Evolutionary conservation across 2,113 vertebrate species (phyloP).

Genomic region (Rhinopomastus cyanomelas): DNA sequence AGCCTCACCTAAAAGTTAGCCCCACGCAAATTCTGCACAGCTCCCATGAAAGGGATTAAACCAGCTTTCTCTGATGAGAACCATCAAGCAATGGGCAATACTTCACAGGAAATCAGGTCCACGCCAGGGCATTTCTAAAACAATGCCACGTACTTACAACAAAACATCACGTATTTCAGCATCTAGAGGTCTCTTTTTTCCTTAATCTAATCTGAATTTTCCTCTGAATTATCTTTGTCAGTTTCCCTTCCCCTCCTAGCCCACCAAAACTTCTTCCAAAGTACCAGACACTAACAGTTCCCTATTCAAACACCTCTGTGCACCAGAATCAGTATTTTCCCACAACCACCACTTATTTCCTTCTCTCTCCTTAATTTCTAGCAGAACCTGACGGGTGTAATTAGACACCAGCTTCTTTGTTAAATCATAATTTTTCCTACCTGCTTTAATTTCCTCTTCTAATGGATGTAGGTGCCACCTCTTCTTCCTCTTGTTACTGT

Average conservation of each 20-base stretch:
- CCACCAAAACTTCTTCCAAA: not conserved
- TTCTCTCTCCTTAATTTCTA: not conserved
- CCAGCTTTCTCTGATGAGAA: not conserved
- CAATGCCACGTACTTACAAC: not conserved
- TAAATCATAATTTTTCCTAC: not conserved
- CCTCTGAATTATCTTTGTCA: not conserved
- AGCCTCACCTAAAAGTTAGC: not conserved
- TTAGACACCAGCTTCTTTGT: not conserved
- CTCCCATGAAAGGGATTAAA: not conserved
- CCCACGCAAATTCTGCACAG: not conserved
- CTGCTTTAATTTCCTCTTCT: not conserved
- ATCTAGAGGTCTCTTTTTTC: not conserved
- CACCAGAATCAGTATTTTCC: not conserved
- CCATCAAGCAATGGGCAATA: not conserved
- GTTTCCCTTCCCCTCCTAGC: not conserved
- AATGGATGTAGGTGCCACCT: not conserved
- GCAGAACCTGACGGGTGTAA: not conserved
- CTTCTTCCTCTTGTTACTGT: not conserved
- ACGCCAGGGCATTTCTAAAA: not conserved
- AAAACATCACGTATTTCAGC: not conserved
- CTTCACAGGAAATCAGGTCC: not conserved
- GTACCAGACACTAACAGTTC: no score
- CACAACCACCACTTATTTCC: not conserved
- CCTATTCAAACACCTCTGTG: accelerated
- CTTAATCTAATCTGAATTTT: not conserved